Conservation (phyloP, 2,888 invertebrate species). For the Eretmocerus hayati region DNA sequence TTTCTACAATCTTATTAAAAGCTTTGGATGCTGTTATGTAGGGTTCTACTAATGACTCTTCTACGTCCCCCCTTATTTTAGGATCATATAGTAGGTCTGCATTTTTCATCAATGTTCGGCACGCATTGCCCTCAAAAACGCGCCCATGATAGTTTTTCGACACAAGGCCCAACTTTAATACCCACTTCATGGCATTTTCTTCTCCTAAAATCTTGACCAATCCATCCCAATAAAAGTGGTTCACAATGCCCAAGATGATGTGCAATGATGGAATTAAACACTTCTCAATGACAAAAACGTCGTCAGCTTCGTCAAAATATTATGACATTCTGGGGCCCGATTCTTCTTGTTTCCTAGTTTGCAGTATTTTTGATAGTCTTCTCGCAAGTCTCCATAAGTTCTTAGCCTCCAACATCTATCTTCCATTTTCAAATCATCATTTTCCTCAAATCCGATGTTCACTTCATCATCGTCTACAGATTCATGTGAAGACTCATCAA, state of each 20-base stretch:
- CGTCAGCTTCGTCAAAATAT: conserved; percentile 6
- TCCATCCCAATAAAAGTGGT: conserved; percentile 4
- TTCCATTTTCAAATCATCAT: not conserved
- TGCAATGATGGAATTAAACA: conserved; percentile 2
- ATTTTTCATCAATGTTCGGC: not conserved
- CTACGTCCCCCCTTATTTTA: not conserved
- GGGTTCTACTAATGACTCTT: too few species aligned
- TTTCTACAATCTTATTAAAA: not conserved
- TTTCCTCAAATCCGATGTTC: not conserved
- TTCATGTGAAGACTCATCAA: not conserved
- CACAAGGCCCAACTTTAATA: not conserved
- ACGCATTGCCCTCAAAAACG: conserved; percentile 2
- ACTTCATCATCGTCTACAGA: not conserved
- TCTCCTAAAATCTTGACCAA: not conserved
- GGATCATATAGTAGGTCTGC: not conserved
- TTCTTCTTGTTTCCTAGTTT: not conserved
- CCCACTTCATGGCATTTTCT: conserved; percentile 4
- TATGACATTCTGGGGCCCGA: conserved; percentile 2
- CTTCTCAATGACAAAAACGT: not conserved
- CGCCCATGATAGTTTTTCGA: conserved; percentile 6
- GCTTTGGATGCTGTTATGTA: not conserved
- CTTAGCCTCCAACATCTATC: not conserved
- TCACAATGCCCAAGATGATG: not conserved
- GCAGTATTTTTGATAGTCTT: not conserved
- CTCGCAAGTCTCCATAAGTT: not conserved